Conservation (phyloP, 2,888 invertebrate species). For the Smittia sp. region DNA sequence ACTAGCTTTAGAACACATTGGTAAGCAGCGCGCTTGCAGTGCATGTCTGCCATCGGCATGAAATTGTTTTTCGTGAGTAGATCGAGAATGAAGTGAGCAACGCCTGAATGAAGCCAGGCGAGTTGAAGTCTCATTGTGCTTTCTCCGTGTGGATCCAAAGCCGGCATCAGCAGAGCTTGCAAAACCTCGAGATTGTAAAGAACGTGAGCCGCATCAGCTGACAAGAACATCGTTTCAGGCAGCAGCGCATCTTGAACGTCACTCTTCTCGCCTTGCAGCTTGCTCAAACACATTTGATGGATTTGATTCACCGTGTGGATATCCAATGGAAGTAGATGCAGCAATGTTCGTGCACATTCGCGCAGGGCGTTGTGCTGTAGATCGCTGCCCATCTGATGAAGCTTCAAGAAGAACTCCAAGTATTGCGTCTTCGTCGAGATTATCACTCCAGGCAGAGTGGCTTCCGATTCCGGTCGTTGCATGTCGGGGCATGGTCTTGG, state of each 20-base stretch:
- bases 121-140: conserved; percentile 60
- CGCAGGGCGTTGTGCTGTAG: conserved; percentile 75
- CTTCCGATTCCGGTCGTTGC: conserved; percentile 79
- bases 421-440: conserved; percentile 80
- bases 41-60: conserved; percentile 73
- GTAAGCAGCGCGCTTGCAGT: conserved; percentile 76
- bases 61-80: conserved; percentile 84
- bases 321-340: conserved; percentile 53
- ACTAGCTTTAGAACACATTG: conserved; percentile 83
- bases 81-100: conserved; percentile 67
- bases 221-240: conserved; percentile 66
- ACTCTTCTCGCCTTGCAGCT: conserved; percentile 37
- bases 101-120: conserved; percentile 61
- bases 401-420: conserved; percentile 76
- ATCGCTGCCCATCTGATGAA: conserved; percentile 84
- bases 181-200: conserved; percentile 76
- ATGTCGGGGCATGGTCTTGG: conserved; percentile 76
- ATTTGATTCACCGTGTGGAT: conserved; percentile 53
- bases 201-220: conserved; percentile 70
- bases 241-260: conserved; percentile 46
- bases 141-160: conserved; percentile 74
- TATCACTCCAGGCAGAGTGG: conserved; percentile 86
- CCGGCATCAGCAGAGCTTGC: conserved; percentile 90
- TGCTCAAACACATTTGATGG: conserved; percentile 49
- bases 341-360: conserved; percentile 61